Evolutionary conservation across 1,140 invertebrate species (phyloP), one percentile per base, ranked within the genome.

Genomic region (Marisa cornuarietis): DNA sequence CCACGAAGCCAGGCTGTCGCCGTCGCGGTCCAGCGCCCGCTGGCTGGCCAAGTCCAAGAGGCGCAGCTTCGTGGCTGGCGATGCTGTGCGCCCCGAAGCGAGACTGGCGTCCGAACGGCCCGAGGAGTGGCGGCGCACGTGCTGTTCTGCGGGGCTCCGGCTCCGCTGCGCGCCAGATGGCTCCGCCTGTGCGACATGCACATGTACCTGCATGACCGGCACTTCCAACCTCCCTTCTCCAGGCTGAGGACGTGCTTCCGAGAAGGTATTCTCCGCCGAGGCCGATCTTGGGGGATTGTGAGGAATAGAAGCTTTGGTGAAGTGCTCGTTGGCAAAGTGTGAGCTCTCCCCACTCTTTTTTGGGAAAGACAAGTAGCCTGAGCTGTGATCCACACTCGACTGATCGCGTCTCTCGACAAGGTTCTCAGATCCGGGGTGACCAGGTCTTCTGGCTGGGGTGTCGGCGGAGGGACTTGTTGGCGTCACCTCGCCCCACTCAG

Each of bases 21-120:
- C 76, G 42, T 79, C 78, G 16, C 80, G 80, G n/a, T 81, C 80
- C 66, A 81, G 62, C 26, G 80, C 80, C n/a, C 80, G 76, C 42
- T n/a, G 78, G 72, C 80, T 81, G 51, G 80, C 80, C 71, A 81
- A 22, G 71, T 81, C 80, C 76, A 81, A 62, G 4, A 81, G 76
- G 6, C 80, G 61, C 76, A 81, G 75, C 72, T 81, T 81, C 52
- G 80, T 81, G 68, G 63, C 54, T 18, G 80, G 80, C 16, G 80
- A 81, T 26, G 80, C 80, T 65, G 80, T 81, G 31, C 76, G 54
- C n/a, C 76, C 72, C 14, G 80, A 81, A 7, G 61, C 65, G 10
- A 71, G 10, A 66, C 79, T 81, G 18, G 71, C 68, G 52, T 81
- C 80, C 14, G 80, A 81, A 22, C 72, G 66, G 22, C 77, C 80